phyloP scores from a whole-genome alignment of 2,113 vertebrate species.

The Abramis brama region DNA sequence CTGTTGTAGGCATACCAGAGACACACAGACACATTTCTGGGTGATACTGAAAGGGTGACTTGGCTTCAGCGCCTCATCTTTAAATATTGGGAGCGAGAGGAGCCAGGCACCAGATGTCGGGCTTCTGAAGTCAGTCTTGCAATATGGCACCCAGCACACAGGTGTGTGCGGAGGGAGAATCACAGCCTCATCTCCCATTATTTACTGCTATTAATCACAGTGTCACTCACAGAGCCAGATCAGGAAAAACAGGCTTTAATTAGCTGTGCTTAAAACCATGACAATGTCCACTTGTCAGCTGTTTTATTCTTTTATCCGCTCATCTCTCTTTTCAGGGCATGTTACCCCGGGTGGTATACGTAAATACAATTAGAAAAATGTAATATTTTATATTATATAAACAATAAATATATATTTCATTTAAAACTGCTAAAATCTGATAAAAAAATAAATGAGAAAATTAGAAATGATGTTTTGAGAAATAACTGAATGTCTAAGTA shows the following conservation, averaged over 20 bases:
- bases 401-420: no score
- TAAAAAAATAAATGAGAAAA: background rate
- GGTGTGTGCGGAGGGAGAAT: conserved; percentile 49
- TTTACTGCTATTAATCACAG: conserved; percentile 62
- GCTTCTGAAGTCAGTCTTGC: conserved; percentile 49
- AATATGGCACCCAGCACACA: conserved; percentile 50
- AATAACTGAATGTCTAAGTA: background rate
- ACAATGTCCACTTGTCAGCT: conserved; percentile 32
- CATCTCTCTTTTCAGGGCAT: background rate
- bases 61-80: conserved; percentile 37
- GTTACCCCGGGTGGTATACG: background rate
- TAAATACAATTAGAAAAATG: background rate
- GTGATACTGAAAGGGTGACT: conserved; percentile 29
- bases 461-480: background rate
- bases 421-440: background rate
- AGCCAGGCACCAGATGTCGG: conserved; percentile 55
- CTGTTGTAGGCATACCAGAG: background rate
- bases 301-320: background rate
- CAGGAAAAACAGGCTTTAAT: conserved; percentile 48
- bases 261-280: conserved; percentile 30
- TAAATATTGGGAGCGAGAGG: conserved; percentile 31
- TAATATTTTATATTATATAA: background rate
- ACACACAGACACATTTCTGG: conserved; percentile 28
- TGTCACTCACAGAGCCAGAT: conserved; percentile 44
- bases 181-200: conserved; percentile 54